Evolutionary conservation across 2,888 invertebrate genomes (phyloP), one percentile per base, ranked within the genome.

Genomic region (Pollenia angustigena): DNA sequence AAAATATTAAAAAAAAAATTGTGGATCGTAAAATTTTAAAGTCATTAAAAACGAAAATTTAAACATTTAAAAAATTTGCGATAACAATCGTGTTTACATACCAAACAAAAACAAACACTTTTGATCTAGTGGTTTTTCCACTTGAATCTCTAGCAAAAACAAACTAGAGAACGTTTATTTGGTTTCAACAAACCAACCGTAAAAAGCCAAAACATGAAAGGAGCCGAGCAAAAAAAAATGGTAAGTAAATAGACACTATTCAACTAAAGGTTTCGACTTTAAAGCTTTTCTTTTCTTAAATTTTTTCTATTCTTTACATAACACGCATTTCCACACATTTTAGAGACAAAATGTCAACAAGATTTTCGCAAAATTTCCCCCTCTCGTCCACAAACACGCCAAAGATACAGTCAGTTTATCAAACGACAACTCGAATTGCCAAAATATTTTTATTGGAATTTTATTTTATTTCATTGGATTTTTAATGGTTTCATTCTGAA

Each of bases 381-480:
- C 52, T 6, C 54, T 50, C 23, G 16, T 42, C 40, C 9, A 11
- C 40, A 16, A 14, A 14, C 18, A 18, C 50, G 10, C 12, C 6
- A n/a, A 42, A 7, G 12, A 44, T 32, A 82, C 50, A 52, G 23
- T 18, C 72, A 79, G 80, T 84, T 76, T 85, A 80, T 78, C 66
- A 71, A 76, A 82, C 76, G 56, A 56, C 54, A 54, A 66, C 79
- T 84, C 44, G 78, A 48, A 87, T 68, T 85, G 84, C 83, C 85
- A 85, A 88, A 92, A 91, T 92, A 92, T 92, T 92, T 92, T 92
- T 92, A 92, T 92, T 92, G 91, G 91, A 92, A 91, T 92, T 92
- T 92, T 92, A 92, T 92, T 92, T 92, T 92, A 92, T 92, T 92
- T 92, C 91, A 92, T 92, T 92, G 91, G 91, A 90, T 91, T 92